Percentiles rank a stretch among this genome's conserved stretches.
phyloP scores from a whole-genome alignment of 1,140 invertebrate genomes.

The Neodiprion lecontei region DNA sequence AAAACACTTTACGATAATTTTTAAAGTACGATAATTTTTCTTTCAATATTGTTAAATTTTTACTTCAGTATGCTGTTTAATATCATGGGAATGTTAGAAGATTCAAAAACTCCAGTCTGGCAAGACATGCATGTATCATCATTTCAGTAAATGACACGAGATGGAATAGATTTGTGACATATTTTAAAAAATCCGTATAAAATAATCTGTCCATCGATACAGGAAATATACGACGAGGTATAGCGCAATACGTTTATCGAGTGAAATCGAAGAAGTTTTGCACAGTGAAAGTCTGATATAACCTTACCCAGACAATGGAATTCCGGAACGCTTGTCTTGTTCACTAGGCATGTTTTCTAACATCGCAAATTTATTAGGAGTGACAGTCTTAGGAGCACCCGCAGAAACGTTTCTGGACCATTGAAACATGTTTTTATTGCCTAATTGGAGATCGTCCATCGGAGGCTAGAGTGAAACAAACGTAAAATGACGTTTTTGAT shows the following conservation, averaged over 20 bases:
- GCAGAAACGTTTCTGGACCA: constrained; percentile 46
- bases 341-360: constrained; percentile 55
- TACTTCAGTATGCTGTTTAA: constrained; percentile 34
- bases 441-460: constrained; percentile 58
- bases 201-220: too few relatives aligned
- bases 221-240: too few relatives aligned
- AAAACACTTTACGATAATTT: constrained; percentile 10
- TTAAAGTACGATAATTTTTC: not conserved
- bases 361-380: constrained; percentile 58
- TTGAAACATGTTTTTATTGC: constrained; percentile 50
- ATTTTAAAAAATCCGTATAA: not conserved
- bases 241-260: too few relatives aligned
- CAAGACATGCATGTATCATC: constrained; percentile 40
- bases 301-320: constrained; percentile 55
- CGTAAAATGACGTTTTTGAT: not conserved
- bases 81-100: constrained; percentile 44
- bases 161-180: not conserved
- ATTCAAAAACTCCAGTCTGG: constrained; percentile 56
- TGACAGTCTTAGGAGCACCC: constrained; percentile 38
- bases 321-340: constrained; percentile 49
- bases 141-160: constrained; percentile 14
- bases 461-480: constrained; percentile 45
- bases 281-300: not conserved
- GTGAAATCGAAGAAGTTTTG: too few relatives aligned
- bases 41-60: not conserved